A percentile compares a stretch with the other conserved stretches of the same genome.
phyloP scores from a whole-genome alignment of 2,113 vertebrate species.

The Petromus typicus region DNA sequence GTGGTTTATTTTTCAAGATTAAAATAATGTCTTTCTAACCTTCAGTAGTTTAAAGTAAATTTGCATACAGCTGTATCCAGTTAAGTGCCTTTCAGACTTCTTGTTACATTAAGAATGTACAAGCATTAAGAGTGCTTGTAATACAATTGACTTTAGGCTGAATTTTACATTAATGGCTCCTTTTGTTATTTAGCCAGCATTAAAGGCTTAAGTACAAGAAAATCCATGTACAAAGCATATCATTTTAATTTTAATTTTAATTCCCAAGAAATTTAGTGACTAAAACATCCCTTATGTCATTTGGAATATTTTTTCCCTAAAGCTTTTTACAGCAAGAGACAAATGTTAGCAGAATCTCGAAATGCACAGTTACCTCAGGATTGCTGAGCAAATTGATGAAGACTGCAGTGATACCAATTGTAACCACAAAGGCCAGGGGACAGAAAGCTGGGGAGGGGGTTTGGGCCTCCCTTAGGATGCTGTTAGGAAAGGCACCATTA shows the following conservation, averaged over 20 bases:
- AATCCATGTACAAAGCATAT: constrained; percentile 75
- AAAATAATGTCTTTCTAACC: constrained; percentile 76
- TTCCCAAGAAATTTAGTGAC: constrained; percentile 79
- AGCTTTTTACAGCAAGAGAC: constrained; percentile 75
- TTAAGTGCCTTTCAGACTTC: constrained; percentile 77
- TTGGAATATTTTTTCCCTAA: constrained; percentile 75
- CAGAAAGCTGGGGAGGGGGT: constrained; percentile 59
- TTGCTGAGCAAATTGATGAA: constrained; percentile 64
- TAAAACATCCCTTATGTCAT: constrained; percentile 77
- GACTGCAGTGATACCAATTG: constrained; percentile 42
- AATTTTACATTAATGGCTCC: constrained; percentile 75
- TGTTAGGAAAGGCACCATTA: constrained; percentile 61
- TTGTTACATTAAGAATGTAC: constrained; percentile 73
- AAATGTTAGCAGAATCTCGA: constrained; percentile 73
- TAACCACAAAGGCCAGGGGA: constrained; percentile 61
- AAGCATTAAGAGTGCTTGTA: constrained; percentile 78
- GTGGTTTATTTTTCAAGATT: constrained; percentile 79
- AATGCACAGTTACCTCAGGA: constrained; percentile 69
- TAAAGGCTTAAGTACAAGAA: constrained; percentile 81
- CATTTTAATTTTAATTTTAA: constrained; percentile 82
- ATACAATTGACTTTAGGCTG: constrained; percentile 80
- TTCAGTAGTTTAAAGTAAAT: constrained; percentile 66
- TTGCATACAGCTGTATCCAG: constrained; percentile 78
- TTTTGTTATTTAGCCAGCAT: constrained; percentile 80
- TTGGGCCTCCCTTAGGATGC: constrained; percentile 57